Evolutionary conservation across 1,140 invertebrate species (phyloP).

Genomic region (Helicoverpa armigera): DNA sequence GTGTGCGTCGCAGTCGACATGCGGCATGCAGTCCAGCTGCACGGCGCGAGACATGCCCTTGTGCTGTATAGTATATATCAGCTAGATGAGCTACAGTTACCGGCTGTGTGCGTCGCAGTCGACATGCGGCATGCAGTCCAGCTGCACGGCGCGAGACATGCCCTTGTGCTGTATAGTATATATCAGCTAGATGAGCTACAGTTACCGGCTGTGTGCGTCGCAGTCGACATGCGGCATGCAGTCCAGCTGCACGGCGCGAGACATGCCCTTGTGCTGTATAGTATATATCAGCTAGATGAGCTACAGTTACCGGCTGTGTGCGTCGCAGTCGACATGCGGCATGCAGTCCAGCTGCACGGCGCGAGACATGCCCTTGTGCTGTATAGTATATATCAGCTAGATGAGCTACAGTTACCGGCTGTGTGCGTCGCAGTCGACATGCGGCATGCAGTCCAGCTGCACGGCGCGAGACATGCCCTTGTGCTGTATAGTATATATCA

Average conservation of each 20-base stretch:
- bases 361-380: conserved; percentile 72
- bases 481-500: conserved; percentile 60
- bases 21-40: conserved; percentile 61
- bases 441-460: conserved; percentile 61
- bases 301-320: no score
- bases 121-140: conserved; percentile 60
- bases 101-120: conserved; percentile 52
- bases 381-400: neutral
- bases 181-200: no score
- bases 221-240: conserved; percentile 58
- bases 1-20: conserved; percentile 55
- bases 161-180: conserved; percentile 67
- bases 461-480: conserved; percentile 68
- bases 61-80: conserved; percentile 60
- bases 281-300: no score
- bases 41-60: conserved; percentile 68
- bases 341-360: conserved; percentile 67
- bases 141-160: conserved; percentile 66
- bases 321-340: conserved; percentile 56
- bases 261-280: conserved; percentile 71
- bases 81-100: no score
- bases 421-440: conserved; percentile 55
- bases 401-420: no score
- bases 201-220: no score
- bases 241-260: conserved; percentile 68